phyloP scores from a whole-genome alignment of 2,797 vertebrate species.

The Pipistrellus pygmaeus region DNA sequence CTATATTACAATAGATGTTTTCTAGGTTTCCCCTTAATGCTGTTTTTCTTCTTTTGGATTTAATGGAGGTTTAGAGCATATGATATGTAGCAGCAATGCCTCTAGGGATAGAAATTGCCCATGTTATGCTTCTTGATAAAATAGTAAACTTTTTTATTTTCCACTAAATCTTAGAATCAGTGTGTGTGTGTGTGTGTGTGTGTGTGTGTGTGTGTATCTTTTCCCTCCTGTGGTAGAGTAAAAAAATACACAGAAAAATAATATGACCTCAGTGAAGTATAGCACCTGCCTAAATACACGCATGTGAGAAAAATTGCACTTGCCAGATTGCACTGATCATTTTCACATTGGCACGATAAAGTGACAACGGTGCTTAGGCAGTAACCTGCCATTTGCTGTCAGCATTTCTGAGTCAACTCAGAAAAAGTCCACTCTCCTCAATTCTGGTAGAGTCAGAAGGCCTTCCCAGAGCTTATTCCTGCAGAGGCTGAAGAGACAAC shows the following conservation, averaged over 20 bases:
- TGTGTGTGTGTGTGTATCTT: not conserved
- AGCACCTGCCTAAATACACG: slow-evolving; percentile 53
- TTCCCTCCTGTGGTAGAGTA: not conserved
- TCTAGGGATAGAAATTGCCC: not conserved
- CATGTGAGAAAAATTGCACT: slow-evolving; percentile 61
- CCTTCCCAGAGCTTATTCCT: not conserved
- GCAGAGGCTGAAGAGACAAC: not conserved
- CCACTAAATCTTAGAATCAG: not conserved
- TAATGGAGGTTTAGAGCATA: not conserved
- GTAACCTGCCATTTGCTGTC: slow-evolving; percentile 51
- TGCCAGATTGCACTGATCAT: slow-evolving; percentile 51
- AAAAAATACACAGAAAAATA: not conserved
- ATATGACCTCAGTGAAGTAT: slow-evolving; percentile 8
- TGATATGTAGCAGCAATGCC: not conserved
- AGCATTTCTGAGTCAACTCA: not conserved
- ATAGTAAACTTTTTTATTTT: not conserved
- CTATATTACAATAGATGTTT: not conserved
- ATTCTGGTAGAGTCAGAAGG: not conserved
- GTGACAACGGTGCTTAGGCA: slow-evolving; percentile 60
- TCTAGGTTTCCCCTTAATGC: not conserved
- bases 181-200: too few species aligned
- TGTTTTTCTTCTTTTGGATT: not conserved
- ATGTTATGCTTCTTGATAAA: not conserved
- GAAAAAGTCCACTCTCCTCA: not conserved
- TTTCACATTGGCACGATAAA: slow-evolving; percentile 63